Base-by-base conservation (phyloP, 2,888 invertebrate species). In the Eristalis tenax region DNA sequence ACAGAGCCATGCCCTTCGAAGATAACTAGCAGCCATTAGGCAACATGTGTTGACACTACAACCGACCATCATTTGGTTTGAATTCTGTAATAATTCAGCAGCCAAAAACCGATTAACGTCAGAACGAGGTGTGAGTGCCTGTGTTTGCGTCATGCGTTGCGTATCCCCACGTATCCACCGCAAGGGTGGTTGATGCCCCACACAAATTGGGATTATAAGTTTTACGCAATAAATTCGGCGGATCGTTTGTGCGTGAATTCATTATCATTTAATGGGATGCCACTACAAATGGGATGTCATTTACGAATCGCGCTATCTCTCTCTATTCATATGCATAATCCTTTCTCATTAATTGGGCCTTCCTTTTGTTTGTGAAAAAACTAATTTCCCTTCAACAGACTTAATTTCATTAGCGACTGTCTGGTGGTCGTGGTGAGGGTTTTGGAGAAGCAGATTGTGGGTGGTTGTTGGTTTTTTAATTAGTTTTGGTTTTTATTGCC, bases 221-320 rank as follows among this genome's bases (percentile, higher is more conserved):
- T 59, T 22, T 32, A 10, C 28, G 75, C 59, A 43, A 68, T 68
- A 68, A 35, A 76, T 43, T 61, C 13, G 11, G 18, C 22, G 59
- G 59, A 76, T 68, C 61, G 68, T 59, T 76, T 23, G 26, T 59
- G 32, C 32, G n/a, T 43, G 38, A 76, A 68, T 61, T 65, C 65
- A 74, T 74, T 73, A 71, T 28, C 43, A 76, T 43, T 76, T 43
- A 68, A 76, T 76, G 43, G n/a, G n/a, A 28, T 76, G 40, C 68
- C 56, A 26, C 23, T 38, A 65, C 28, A 40, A 35, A 18, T 15
- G 40, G 75, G 56, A 40, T 18, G 23, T 15, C 22, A 65, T 26
- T 57, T 18, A 26, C 26, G 6, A 26, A 26, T 26, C 26, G 26
- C 3, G 1, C 26, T 26, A 1, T 26, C 26, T 26, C 26, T 26